Conservation (phyloP, 2,888 invertebrate genomes). For the Dendrolimus houi region DNA sequence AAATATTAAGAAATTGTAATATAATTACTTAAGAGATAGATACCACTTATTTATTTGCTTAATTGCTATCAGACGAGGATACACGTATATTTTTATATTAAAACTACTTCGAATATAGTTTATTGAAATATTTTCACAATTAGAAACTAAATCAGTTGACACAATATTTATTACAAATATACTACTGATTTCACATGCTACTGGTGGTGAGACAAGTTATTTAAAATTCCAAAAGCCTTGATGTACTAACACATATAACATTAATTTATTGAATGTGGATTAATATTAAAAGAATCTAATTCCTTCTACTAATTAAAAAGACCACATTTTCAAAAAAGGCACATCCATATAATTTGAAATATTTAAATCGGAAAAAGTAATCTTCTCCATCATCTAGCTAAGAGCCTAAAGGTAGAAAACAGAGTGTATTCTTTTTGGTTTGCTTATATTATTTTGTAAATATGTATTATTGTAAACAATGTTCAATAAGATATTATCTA, state of each 20-base stretch:
- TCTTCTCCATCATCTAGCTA: no score
- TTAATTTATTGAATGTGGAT: background rate
- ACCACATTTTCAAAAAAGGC: constrained; percentile 49
- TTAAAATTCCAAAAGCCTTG: background rate
- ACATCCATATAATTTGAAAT: constrained; percentile 44
- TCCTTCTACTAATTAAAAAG: constrained; percentile 22
- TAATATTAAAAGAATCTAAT: constrained; percentile 5
- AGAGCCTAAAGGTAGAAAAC: no score
- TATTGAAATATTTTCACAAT: background rate
- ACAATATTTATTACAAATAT: background rate
- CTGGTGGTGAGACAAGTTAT: background rate
- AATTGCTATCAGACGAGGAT: background rate
- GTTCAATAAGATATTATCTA: no score
- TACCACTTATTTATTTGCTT: background rate
- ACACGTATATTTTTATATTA: background rate
- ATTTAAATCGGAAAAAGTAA: constrained; percentile 1
- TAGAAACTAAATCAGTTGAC: background rate
- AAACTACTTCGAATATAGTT: background rate
- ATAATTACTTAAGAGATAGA: background rate
- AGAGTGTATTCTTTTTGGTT: no score
- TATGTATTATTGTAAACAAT: no score
- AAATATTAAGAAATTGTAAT: background rate
- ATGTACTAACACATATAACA: background rate
- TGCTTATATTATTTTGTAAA: no score
- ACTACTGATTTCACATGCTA: background rate